Evolutionary conservation across 2,888 invertebrate species (phyloP), one percentile per base, ranked within the genome.

Genomic region (Athetis lepigone): DNA sequence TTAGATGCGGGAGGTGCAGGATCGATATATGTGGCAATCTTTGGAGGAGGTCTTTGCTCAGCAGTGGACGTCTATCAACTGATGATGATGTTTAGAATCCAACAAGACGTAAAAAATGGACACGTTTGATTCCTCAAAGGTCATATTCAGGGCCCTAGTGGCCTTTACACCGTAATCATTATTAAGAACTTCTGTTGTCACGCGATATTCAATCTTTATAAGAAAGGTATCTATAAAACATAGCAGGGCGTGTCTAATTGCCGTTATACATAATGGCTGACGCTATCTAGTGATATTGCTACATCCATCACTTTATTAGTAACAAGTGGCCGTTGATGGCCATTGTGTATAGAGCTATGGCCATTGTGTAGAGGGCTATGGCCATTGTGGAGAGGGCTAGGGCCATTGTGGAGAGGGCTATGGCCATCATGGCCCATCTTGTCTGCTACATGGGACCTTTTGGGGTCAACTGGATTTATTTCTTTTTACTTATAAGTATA

Each of bases 201-300:
- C 70, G 70, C 70, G 59, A 73, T 59, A 18, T 29, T 59, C 16
- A 68, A 70, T 58, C 70, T 59, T 21, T 18, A 36, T 63, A 33
- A 27, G 29, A 8, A n/a, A 37, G 33, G 19, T 56, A 72, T 9
- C 47, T 21, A 51, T 36, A 5, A 54, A 36, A 16, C 23, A 18
- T 18, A 40, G 27, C 8, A 36, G 68, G 74, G 70, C 36, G 74
- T 45, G 68, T 45, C 70, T 74, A 52, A 70, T 59, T 43, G 59
- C 36, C 29, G 2, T 23, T 71, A 49, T 29, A 63, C 16, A 65
- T 72, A 64, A 71, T 70, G n/a, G 29, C 27, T 33, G 46, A 6
- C 19, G 63, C 25, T 29, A 37, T n/a, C n/a, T n/a, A n/a, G n/a
- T n/a, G 23, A 46, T 63, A 67, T 51, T 51, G 9, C 36, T 16